Evolutionary conservation across 2,888 invertebrate genomes (phyloP), one percentile per base, ranked within the genome.

Genomic region (Rhingia rostrata): DNA sequence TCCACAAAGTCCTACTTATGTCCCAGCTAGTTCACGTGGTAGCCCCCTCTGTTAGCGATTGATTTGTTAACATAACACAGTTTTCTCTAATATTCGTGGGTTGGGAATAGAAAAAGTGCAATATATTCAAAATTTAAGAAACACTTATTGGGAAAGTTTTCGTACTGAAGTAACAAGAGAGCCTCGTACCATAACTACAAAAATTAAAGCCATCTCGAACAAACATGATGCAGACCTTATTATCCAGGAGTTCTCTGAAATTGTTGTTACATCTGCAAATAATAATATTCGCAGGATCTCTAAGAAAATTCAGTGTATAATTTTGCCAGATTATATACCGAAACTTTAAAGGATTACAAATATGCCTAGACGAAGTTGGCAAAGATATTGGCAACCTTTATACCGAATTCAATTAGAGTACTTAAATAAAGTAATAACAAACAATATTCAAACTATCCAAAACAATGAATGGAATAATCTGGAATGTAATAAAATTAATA

Each of bases 391-490:
- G 4, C 37, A 45, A 12, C 45, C 9, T 4, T 0, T 35, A 7
- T 45, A 5, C n/a, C 30, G 9, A 10, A 3, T 7, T 1, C 47
- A 39, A 4, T 5, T 58, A n/a, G 39, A 39, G 32, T 2, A 58
- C 3, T 7, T 47, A 6, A 67, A 56, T 6, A 45, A 56, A 35
- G n/a, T 67, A 7, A 47, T 58, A 6, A 5, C 10, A 0, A 67
- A 45, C 37, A 22, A 12, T 2, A 47, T 67, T 4, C 35, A 22
- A 14, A 56, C n/a, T 4, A 35, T 43, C 12, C 32, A 33, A 0
- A 53, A 53, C 10, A 22, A n/a, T 33, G 41, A 66, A 9, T 47
- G 47, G 47, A 63, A 47, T n/a, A n/a, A n/a, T n/a, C n/a, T n/a
- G n/a, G n/a, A n/a, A n/a, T n/a, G n/a, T n/a, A n/a, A n/a, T n/a